A percentile compares a stretch with the other conserved stretches of the same genome.
Conservation (phyloP, 2,888 invertebrate genomes). For the Harpagoxenus sublaevis region DNA sequence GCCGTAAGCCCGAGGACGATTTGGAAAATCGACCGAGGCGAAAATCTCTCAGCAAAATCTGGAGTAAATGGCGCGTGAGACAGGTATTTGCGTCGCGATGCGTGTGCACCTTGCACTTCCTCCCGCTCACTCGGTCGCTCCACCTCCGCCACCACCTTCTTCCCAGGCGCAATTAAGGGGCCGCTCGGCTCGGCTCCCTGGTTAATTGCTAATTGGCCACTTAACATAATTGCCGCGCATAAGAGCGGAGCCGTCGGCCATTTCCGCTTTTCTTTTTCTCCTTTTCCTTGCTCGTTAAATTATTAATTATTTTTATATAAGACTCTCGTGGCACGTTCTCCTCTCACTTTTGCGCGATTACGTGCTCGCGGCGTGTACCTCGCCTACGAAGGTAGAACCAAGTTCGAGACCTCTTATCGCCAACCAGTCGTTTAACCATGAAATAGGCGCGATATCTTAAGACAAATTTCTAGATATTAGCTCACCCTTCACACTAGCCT, state of each 20-base stretch:
- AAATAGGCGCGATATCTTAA: not conserved
- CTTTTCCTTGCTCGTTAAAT: slow-evolving; percentile 67
- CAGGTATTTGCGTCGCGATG: slow-evolving; percentile 55
- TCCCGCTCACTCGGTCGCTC: slow-evolving; percentile 62
- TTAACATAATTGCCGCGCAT: slow-evolving; percentile 83
- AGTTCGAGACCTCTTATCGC: not conserved
- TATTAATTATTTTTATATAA: slow-evolving; percentile 68
- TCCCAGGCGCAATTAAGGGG: slow-evolving; percentile 79
- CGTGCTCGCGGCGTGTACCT: slow-evolving; percentile 5
- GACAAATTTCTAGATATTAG: not conserved
- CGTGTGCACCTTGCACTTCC: slow-evolving; percentile 71
- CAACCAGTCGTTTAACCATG: not conserved
- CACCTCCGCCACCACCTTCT: slow-evolving; percentile 65
- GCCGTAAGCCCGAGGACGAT: not conserved
- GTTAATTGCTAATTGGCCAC: slow-evolving; percentile 84
- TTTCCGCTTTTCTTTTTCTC: slow-evolving; percentile 83
- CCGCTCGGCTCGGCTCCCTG: slow-evolving; percentile 79
- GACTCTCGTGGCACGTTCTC: slow-evolving; percentile 24
- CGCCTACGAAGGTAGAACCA: not conserved
- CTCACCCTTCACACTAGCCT: not conserved
- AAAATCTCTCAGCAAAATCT: slow-evolving; percentile 53
- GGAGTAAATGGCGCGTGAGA: slow-evolving; percentile 71
- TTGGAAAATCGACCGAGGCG: not conserved
- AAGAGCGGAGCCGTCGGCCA: slow-evolving; percentile 80
- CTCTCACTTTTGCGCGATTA: slow-evolving; percentile 63